Percentiles rank a stretch among this genome's conserved stretches.
phyloP scores from a whole-genome alignment of 2,888 invertebrate species.

The Pyrocoelia pectoralis region DNA sequence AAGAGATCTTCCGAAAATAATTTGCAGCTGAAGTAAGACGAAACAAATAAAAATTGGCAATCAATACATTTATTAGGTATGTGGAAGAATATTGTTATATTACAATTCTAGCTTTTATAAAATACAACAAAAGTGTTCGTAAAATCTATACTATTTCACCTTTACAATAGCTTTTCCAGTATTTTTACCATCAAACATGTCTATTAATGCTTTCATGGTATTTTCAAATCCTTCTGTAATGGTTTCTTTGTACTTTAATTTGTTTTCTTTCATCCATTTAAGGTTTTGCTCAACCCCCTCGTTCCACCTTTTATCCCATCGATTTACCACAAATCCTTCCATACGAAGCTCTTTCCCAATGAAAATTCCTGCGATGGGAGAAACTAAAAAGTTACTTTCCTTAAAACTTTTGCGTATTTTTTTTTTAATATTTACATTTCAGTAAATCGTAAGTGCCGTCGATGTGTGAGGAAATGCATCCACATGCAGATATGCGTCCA shows the following conservation, averaged over 20 bases:
- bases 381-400: too few species aligned
- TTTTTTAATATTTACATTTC: too few species aligned
- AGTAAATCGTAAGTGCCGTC: slow-evolving; percentile 48
- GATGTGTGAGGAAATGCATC: slow-evolving; percentile 71
- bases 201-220: slow-evolving; percentile 73
- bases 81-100: too few species aligned
- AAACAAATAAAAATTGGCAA: too few species aligned
- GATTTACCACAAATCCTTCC: slow-evolving; percentile 67
- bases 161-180: slow-evolving; percentile 76
- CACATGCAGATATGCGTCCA: slow-evolving; percentile 72
- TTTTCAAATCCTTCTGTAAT: slow-evolving; percentile 71
- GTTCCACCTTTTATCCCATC: slow-evolving; percentile 67
- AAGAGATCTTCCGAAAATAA: too few species aligned
- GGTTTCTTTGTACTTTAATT: slow-evolving; percentile 74
- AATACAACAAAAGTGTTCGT: too few species aligned
- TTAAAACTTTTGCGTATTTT: too few species aligned
- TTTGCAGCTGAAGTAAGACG: too few species aligned
- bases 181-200: slow-evolving; percentile 69
- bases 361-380: slow-evolving; percentile 65
- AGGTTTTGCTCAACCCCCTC: slow-evolving; percentile 70
- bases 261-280: slow-evolving; percentile 70
- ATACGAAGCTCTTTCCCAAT: slow-evolving; percentile 67
- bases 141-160: too few species aligned
- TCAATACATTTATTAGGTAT: too few species aligned
- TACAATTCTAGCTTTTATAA: too few species aligned